phyloP scores from a whole-genome alignment of 1,140 invertebrate species.

The Zaprionus kolodkinae region DNA sequence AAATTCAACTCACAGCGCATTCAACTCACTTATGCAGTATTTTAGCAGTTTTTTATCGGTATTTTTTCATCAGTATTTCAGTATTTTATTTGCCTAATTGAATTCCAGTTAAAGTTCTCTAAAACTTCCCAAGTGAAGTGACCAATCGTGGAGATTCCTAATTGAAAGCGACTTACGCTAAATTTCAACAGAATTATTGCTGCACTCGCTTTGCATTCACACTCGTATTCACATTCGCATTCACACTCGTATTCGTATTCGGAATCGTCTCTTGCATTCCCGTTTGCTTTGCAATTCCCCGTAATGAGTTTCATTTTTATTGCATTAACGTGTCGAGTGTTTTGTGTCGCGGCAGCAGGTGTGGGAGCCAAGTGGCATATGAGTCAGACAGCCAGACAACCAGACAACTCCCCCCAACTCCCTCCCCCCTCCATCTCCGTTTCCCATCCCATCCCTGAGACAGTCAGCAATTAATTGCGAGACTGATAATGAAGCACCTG shows the following conservation, averaged over 20 bases:
- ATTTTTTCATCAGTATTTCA: slow-evolving; percentile 18
- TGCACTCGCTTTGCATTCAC: slow-evolving; percentile 46
- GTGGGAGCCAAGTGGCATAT: slow-evolving; percentile 24
- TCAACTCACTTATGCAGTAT: slow-evolving; percentile 29
- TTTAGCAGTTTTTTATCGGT: slow-evolving; percentile 5
- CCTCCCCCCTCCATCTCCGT: too few relatives aligned
- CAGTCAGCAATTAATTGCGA: slow-evolving; percentile 73
- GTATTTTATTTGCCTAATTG: slow-evolving; percentile 41
- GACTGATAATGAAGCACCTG: slow-evolving; percentile 53
- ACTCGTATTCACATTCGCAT: slow-evolving; percentile 5
- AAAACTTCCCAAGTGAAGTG: slow-evolving; percentile 41
- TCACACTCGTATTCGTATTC: neutral
- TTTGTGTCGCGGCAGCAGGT: slow-evolving; percentile 40
- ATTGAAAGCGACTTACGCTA: slow-evolving; percentile 53
- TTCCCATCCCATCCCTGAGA: neutral
- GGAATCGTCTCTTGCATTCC: neutral
- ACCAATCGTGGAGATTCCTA: slow-evolving; percentile 41
- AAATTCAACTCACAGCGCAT: slow-evolving; percentile 48
- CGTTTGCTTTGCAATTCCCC: slow-evolving; percentile 36
- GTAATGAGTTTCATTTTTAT: slow-evolving; percentile 73
- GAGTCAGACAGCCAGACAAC: slow-evolving; percentile 4
- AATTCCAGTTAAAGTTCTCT: slow-evolving; percentile 22
- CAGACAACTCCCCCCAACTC: neutral
- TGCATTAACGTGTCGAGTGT: slow-evolving; percentile 70
- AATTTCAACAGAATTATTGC: slow-evolving; percentile 72